These are phyloP conservation scores for Naja naja DNA, from an alignment of 2,113 vertebrate species.

Conservation along the genomic window DNA sequence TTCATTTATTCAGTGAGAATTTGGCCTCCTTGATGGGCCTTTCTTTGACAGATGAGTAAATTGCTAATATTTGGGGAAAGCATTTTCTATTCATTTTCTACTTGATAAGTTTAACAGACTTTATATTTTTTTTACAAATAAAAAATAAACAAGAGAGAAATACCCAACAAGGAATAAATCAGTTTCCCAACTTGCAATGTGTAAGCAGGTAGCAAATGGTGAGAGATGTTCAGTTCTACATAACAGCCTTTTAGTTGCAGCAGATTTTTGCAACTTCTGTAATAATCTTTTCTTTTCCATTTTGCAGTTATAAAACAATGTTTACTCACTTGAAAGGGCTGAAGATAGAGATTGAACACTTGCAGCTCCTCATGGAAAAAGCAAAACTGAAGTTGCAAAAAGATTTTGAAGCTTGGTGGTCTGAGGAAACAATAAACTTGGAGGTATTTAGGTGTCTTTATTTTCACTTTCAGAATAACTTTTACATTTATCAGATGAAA, in stretches of 20 bases:
- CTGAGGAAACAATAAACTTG: slow-evolving; percentile 67
- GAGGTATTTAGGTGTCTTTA: slow-evolving; percentile 74
- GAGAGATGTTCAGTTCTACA: not conserved
- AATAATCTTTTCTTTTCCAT: slow-evolving; percentile 13
- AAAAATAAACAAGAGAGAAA: not conserved
- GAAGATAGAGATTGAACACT: slow-evolving; percentile 90
- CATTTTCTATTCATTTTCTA: not conserved
- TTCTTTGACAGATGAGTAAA: not conserved
- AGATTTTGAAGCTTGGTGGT: slow-evolving; percentile 91
- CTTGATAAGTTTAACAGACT: not conserved
- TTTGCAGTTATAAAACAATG: slow-evolving; percentile 78
- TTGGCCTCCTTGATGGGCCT: not conserved
- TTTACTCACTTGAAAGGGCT: slow-evolving; percentile 80
- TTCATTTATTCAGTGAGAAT: not conserved
- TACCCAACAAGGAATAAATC: not conserved
- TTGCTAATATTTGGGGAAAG: not conserved
- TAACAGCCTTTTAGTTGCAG: not conserved
- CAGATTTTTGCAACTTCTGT: slow-evolving; percentile 2
- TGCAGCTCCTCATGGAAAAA: slow-evolving; percentile 86
- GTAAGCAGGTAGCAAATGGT: not conserved
- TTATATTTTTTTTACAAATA: not conserved
- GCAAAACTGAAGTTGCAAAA: slow-evolving; percentile 84
- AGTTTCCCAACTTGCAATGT: not conserved
- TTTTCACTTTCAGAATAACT: not conserved
- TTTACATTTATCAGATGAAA: not conserved